Percentiles rank a stretch among this genome's conserved stretches.
Conservation (phyloP, 2,113 vertebrate genomes). For the Dolichotis patagonum region DNA sequence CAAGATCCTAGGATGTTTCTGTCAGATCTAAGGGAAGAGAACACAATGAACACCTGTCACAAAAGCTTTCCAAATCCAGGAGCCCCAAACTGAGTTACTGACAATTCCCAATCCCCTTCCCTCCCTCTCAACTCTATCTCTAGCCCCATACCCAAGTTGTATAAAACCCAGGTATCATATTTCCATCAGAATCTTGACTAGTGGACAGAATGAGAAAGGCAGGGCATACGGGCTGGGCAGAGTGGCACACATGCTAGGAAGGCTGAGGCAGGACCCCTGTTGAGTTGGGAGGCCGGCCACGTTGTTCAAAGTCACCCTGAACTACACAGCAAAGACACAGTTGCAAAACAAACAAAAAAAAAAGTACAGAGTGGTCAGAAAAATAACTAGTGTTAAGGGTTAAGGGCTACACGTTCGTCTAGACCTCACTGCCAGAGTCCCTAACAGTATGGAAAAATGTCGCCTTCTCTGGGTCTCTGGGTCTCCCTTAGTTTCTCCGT, state of each 20-base stretch:
- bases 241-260: not conserved
- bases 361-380: not conserved
- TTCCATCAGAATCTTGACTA: not conserved
- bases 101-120: not conserved
- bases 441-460: not conserved
- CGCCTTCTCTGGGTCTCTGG: not conserved
- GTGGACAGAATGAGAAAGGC: not conserved
- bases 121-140: not conserved
- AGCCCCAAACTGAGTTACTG: not conserved
- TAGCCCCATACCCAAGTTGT: not conserved
- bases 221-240: not conserved
- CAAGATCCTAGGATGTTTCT: conserved; percentile 64
- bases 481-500: not conserved
- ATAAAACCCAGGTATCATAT: not conserved
- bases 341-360: not conserved
- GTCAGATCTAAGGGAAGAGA: conserved; percentile 63
- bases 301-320: not conserved
- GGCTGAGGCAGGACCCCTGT: not conserved
- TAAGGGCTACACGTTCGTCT: not conserved
- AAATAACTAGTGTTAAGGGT: not conserved
- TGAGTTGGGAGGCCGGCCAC: not conserved
- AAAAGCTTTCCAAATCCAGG: conserved; percentile 51
- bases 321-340: not conserved
- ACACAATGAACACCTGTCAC: conserved; percentile 76
- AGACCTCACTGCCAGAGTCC: not conserved